Conservation (phyloP, 2,113 vertebrate species). For the Neodon shergylaensis region DNA sequence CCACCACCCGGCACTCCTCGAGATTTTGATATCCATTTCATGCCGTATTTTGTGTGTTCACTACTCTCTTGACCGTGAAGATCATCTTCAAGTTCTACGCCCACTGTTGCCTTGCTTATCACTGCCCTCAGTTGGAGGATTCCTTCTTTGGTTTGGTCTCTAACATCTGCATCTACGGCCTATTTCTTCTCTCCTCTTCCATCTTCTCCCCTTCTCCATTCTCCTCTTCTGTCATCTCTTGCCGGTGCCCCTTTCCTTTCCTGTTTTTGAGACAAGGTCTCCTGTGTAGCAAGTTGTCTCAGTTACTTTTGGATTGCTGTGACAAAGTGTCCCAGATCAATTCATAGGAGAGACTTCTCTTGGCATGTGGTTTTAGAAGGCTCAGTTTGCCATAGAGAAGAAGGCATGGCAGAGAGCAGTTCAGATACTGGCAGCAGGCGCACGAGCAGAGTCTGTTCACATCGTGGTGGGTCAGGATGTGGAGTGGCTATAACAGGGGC, state of each 20-base stretch:
- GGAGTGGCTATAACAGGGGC: too few species aligned
- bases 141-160: neutral
- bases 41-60: neutral
- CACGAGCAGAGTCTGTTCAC: neutral
- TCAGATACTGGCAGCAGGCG: neutral
- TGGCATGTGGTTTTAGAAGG: neutral
- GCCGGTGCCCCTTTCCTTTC: neutral
- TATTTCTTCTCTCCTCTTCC: too few species aligned
- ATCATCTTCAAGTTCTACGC: neutral
- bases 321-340: neutral
- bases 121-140: neutral
- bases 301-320: neutral
- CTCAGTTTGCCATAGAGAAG: neutral
- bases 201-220: neutral
- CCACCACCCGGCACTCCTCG: neutral
- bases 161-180: neutral
- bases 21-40: neutral
- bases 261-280: neutral
- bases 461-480: too few species aligned
- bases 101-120: neutral
- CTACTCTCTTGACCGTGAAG: neutral
- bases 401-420: neutral
- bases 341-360: neutral
- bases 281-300: neutral
- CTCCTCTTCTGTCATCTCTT: neutral